phyloP scores from a whole-genome alignment of 2,113 vertebrate genomes.

The Alosa alosa region DNA sequence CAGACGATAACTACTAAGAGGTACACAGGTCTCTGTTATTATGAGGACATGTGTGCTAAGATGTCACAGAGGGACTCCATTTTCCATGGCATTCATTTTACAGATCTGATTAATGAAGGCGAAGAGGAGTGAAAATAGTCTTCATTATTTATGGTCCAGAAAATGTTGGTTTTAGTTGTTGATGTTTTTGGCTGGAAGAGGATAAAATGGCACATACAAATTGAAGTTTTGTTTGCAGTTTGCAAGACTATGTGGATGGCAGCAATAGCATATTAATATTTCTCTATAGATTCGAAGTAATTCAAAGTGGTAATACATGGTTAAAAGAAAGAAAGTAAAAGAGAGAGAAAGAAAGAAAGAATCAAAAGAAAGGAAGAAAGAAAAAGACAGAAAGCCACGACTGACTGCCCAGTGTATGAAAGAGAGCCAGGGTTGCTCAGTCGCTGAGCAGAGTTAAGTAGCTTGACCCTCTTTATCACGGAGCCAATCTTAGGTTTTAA shows the following conservation, averaged over 20 bases:
- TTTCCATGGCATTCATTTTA: background rate
- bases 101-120: background rate
- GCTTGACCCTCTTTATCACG: slow-evolving; percentile 98
- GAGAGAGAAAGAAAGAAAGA: background rate
- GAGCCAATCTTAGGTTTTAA: slow-evolving; percentile 99
- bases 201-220: too few relatives aligned
- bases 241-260: background rate
- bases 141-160: background rate
- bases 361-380: background rate
- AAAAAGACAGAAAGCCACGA: slow-evolving; percentile 33
- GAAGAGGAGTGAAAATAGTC: background rate
- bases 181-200: background rate
- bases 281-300: background rate
- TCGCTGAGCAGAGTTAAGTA: slow-evolving; percentile 74
- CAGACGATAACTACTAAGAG: background rate
- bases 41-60: background rate
- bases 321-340: slow-evolving; percentile 3
- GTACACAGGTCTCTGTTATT: background rate
- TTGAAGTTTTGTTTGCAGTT: background rate
- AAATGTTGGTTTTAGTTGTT: background rate
- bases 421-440: slow-evolving; percentile 74
- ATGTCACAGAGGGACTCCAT: background rate
- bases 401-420: slow-evolving; percentile 46
- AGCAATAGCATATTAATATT: background rate
- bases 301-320: background rate